Base-by-base conservation (phyloP, 2,797 vertebrate species). In the Steatocranus sp. region DNA sequence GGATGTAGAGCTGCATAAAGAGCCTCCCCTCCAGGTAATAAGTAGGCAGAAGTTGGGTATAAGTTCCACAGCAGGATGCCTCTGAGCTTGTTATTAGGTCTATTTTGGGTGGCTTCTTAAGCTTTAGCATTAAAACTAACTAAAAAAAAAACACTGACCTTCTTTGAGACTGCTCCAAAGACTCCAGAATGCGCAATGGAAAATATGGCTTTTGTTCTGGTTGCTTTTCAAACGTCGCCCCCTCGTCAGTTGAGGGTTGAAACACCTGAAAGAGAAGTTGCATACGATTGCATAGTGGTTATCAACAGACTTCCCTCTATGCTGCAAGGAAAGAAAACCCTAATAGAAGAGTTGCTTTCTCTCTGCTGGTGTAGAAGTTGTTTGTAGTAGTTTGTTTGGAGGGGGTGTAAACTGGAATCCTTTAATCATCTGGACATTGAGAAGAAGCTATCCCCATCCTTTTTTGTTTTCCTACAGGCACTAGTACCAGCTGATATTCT, bases 41-140 rank as follows among this genome's bases (percentile, higher is more conserved):
- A 84, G 82, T 48, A 83, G 86, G 85, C 84, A 79, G 74, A 81
- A n/a, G 43, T n/a, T 48, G 66, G 87, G 87, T 85, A 79, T 76
- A 79, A 3, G 11, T 30, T 73, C 77, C 54, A 15, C 82, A 82
- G 87, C 83, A n/a, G 81, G 85, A 76, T 41, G 34, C 75, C 85
- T 74, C 38, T 41, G 18, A 54, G 75, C 81, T 80, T 30, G 27
- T 79, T 80, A 83, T 38, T 63, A 78, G 70, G 17, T 53, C 58
- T 36, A 66, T 58, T 87, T 82, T 73, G 82, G 46, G 77, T 54
- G 43, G 30, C 38, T 82, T 68, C 30, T 75, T 85, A 32, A 66
- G 38, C 78, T 63, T 54, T 34, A 9, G 25, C 43, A n/a, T 48
- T 30, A 49, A 73, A 73, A 73, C 25, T n/a, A 73, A 48, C 32